Conservation (phyloP, 2,888 invertebrate species). For the Cephonodes hylas region DNA sequence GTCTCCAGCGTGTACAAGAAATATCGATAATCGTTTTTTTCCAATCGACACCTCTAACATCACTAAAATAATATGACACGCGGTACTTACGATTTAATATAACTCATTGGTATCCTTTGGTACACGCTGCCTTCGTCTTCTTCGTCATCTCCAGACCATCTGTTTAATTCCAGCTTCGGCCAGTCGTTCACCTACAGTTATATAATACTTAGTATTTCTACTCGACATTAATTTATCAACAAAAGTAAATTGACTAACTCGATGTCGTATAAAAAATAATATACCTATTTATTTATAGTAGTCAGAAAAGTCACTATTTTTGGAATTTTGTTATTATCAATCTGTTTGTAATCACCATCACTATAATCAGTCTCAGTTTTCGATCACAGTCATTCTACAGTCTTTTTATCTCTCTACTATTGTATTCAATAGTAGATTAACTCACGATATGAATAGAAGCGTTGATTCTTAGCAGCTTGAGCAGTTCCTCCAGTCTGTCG, state of each 20-base stretch:
- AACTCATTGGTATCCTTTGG: constrained; percentile 53
- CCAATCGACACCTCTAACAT: too few species aligned
- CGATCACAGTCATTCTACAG: too few species aligned
- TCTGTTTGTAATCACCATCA: too few species aligned
- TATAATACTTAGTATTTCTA: not conserved
- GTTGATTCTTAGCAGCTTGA: constrained; percentile 92
- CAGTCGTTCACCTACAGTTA: constrained; percentile 80
- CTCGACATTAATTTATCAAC: too few species aligned
- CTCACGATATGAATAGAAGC: constrained; percentile 88
- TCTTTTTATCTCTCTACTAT: too few species aligned
- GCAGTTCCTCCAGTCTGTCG: constrained; percentile 83
- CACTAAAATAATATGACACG: not conserved
- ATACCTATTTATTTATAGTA: too few species aligned
- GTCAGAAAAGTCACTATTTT: too few species aligned
- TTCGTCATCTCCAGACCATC: constrained; percentile 41
- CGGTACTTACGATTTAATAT: constrained; percentile 59
- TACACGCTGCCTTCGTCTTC: constrained; percentile 47
- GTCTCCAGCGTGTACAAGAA: too few species aligned
- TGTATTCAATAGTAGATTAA: too few species aligned
- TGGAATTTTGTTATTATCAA: too few species aligned
- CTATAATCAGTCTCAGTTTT: too few species aligned
- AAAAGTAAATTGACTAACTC: not conserved
- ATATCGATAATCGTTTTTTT: too few species aligned
- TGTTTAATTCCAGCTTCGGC: constrained; percentile 78
- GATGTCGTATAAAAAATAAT: not conserved